Evolutionary conservation across 2,888 invertebrate species (phyloP), one percentile per base, ranked within the genome.

Genomic region (Acrocera orbiculus): DNA sequence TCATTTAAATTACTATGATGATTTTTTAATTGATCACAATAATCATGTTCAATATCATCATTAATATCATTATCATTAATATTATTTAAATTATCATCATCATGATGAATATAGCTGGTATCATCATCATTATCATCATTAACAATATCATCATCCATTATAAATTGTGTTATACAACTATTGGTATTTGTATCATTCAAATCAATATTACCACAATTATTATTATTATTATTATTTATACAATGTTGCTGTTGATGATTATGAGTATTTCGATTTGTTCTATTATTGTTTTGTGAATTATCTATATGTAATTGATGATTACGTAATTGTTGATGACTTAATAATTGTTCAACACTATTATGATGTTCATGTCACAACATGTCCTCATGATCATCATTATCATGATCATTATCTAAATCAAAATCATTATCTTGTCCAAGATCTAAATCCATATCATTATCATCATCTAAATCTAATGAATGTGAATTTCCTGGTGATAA

Each of bases 341-440:
- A 9, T 4, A 13, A 15, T n/a, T 24, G 11, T 17, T 23, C 9
- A 10, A 28, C 5, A 17, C 25, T 20, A 14, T 22, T 16, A 16
- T 39, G 34, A 3, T 23, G 17, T 23, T 30, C 44, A 42, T 47
- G 47, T 48, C 47, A 48, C 47, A 48, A 48, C 41, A 46, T 45
- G 28, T 47, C 45, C 37, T 45, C 45, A 32, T 47, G 45, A 37
- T 46, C 40, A 36, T 40, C 44, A 5, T 35, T 38, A 28, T 43
- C 40, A 27, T 36, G 40, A 37, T 46, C 45, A 27, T 46, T 42
- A 42, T 51, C 57, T 8, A 58, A 44, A 40, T 55, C 56, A 27
- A 56, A 56, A 38, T 58, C 58, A 36, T 56, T 52, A 29, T 54
- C 43, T 27, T 38, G 51, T 4, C 51, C 53, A 39, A 60, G 40